Percentiles rank a stretch among this genome's conserved stretches.
These are phyloP conservation scores for Volucella inflata DNA, from an alignment of 2,888 invertebrate species.

Conservation along the genomic window DNA sequence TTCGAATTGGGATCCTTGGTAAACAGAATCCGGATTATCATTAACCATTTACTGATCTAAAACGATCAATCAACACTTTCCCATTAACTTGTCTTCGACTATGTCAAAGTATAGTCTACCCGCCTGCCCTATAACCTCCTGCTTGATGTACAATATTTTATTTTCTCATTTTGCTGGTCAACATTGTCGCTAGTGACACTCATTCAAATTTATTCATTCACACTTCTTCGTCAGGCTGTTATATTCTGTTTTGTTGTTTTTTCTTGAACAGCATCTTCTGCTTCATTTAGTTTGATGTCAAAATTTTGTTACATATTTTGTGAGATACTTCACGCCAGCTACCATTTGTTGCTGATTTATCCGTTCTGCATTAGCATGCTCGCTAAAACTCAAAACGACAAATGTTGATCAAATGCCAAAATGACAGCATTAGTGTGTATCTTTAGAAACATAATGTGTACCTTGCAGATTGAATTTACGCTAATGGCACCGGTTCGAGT, in stretches of 20 bases:
- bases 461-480: conserved; percentile 16
- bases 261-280: conserved; percentile 1
- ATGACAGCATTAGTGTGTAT: conserved; percentile 61
- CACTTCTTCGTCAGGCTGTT: conserved; percentile 38
- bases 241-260: conserved; percentile 5
- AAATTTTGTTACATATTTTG: conserved; percentile 56
- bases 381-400: conserved; percentile 59
- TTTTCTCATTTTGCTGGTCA: too few species aligned
- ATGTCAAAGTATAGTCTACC: too few species aligned
- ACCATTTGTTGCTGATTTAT: conserved; percentile 31
- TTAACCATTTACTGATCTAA: too few species aligned
- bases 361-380: conserved; percentile 1
- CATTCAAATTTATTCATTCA: conserved; percentile 72
- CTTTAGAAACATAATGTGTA: conserved; percentile 68
- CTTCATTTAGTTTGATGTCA: conserved; percentile 63
- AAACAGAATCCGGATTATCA: too few species aligned
- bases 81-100: too few species aligned
- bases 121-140: too few species aligned
- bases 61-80: too few species aligned
- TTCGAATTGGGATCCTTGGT: too few species aligned
- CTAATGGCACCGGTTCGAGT: not conserved
- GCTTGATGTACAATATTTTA: too few species aligned
- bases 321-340: conserved; percentile 43
- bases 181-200: conserved; percentile 7
- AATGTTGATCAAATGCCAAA: conserved; percentile 75